Evolutionary conservation across 2,888 invertebrate genomes (phyloP), one percentile per base, ranked within the genome.

Genomic region (Ligdia adustata): DNA sequence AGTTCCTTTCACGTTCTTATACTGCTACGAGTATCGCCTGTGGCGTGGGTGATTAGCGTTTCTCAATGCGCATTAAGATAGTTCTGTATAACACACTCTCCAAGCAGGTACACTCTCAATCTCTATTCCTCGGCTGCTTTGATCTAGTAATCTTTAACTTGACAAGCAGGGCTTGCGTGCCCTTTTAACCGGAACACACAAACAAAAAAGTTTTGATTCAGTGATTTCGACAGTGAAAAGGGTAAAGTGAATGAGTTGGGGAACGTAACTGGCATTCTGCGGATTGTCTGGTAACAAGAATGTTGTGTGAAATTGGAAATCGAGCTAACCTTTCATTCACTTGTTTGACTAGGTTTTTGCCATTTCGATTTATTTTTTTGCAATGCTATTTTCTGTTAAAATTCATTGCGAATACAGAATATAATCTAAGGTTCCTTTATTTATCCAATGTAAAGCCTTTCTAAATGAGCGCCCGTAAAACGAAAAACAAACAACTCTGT

Each of bases 181-280:
- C 16, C 29, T 46, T 46, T 16, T 40, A 26, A 40, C 18, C 31
- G 31, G 35, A 31, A 41, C 35, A 20, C 9, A n/a, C n/a, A n/a
- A n/a, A n/a, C n/a, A n/a, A n/a, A 39, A 49, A 49, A 47, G 34
- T 45, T 46, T 28, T 38, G 40, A 47, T 47, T 33, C 38, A 48
- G 31, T 44, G 33, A 39, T 40, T 40, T 31, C 35, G 59, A 56
- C 59, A 56, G 50, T 54, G 52, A 56, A 44, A 54, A 41, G 54
- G 54, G 56, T 52, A 32, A 39, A 47, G 53, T 49, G 22, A 39
- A 37, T 49, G 54, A 50, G 46, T 53, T 46, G 7, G 29, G 15
- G 39, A 51, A 51, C 35, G 31, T 20, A 35, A 41, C 37, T 46
- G 9, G 32, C 32, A 7, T 39, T 33, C 33, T 13, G 32, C 37